A percentile compares a stretch with the other conserved stretches of the same genome.
Conservation (phyloP, 2,797 vertebrate genomes). For the Peromyscus nudipes region DNA sequence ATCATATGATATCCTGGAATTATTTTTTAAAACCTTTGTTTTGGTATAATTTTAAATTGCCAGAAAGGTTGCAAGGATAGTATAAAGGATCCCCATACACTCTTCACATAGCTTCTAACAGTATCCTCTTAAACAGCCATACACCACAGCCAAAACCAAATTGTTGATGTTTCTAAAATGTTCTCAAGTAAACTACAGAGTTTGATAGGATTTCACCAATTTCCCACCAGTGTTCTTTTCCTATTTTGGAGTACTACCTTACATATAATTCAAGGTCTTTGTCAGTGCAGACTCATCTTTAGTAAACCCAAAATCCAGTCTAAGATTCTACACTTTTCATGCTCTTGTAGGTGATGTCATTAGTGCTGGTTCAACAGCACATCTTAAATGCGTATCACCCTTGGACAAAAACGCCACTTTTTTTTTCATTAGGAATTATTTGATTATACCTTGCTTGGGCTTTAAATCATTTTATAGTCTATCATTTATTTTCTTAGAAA, state of each 20-base stretch:
- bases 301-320: background rate
- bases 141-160: background rate
- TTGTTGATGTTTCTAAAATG: background rate
- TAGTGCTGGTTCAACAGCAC: accelerated
- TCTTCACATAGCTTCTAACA: background rate
- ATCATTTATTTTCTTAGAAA: background rate
- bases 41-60: conserved; percentile 29
- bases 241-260: background rate
- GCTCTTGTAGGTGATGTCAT: background rate
- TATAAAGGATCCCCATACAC: background rate
- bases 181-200: conserved; percentile 6
- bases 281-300: conserved; percentile 36
- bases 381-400: background rate
- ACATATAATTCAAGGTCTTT: background rate
- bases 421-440: background rate
- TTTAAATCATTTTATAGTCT: background rate
- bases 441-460: background rate
- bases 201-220: conserved; percentile 23
- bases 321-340: background rate
- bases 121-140: background rate
- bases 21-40: conserved; percentile 24
- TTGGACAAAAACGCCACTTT: background rate
- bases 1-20: background rate
- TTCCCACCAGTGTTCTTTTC: background rate
- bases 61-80: background rate